Evolutionary conservation across 2,113 vertebrate genomes (phyloP).

Genomic region (Jacana jacana): DNA sequence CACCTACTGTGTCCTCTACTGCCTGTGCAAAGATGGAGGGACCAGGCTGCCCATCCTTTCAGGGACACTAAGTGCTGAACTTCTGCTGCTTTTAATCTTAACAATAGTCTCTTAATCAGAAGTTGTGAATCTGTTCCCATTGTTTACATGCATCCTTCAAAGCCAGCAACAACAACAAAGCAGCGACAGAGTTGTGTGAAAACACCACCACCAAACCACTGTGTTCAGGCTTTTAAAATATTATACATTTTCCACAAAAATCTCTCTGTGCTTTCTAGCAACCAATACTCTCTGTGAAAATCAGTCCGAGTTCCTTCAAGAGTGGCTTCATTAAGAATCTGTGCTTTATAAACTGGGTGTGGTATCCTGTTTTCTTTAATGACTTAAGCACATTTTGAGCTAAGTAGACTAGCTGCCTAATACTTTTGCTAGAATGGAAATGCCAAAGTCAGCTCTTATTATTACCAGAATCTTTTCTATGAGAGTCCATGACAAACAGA

Average conservation of each 20-base stretch:
- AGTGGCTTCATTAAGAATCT: neutral
- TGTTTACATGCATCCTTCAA: neutral
- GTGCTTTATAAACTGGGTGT: constrained; percentile 29
- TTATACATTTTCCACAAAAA: neutral
- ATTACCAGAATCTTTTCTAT: neutral
- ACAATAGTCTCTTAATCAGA: neutral
- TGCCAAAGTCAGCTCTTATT: constrained; percentile 10
- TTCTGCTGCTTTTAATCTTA: neutral
- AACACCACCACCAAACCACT: neutral
- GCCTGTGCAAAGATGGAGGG: neutral
- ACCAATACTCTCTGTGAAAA: neutral
- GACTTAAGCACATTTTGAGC: constrained; percentile 38
- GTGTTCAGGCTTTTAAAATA: neutral
- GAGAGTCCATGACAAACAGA: neutral
- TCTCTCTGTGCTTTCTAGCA: neutral
- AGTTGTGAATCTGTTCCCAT: neutral
- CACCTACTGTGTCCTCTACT: neutral
- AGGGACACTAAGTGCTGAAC: neutral
- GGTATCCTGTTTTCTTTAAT: neutral
- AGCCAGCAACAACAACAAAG: neutral
- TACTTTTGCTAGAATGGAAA: constrained; percentile 34
- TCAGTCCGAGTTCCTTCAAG: neutral
- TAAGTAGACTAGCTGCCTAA: neutral
- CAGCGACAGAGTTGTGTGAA: neutral
- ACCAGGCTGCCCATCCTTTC: neutral